These are phyloP conservation scores for Octomys mimax DNA, from an alignment of 2,797 vertebrate species.

Conservation along the genomic window DNA sequence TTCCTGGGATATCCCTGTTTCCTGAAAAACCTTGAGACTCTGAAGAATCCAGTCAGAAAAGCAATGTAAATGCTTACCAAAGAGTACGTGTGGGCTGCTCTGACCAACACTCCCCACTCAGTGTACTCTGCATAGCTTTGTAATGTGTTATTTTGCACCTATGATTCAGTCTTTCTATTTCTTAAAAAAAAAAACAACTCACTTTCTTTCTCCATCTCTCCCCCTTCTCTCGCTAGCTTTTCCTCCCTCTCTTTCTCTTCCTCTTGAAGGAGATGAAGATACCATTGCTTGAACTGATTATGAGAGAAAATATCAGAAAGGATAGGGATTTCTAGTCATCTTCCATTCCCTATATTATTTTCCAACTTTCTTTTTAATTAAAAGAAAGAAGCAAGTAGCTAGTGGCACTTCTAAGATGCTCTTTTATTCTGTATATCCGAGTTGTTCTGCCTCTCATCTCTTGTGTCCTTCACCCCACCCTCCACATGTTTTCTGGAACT, in stretches of 20 bases:
- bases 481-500: not conserved
- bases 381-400: slow-evolving; percentile 13
- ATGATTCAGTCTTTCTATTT: not conserved
- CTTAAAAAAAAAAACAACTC: slow-evolving; percentile 4
- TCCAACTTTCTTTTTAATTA: slow-evolving; percentile 5
- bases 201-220: slow-evolving; percentile 28
- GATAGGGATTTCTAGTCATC: not conserved
- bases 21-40: not conserved
- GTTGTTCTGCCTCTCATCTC: not conserved
- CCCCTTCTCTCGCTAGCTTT: too few species aligned
- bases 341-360: not conserved
- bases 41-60: not conserved
- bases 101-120: not conserved
- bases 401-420: not conserved
- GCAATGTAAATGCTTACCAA: not conserved
- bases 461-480: not conserved
- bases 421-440: not conserved
- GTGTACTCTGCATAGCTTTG: not conserved
- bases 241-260: not conserved
- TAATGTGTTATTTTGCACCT: not conserved
- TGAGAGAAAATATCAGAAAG: slow-evolving; percentile 50
- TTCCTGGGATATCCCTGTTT: not conserved
- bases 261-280: not conserved
- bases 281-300: slow-evolving; percentile 71
- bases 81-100: not conserved